Conservation (phyloP, 92 coral and sea anemone species). For the Diadumene lineata region DNA sequence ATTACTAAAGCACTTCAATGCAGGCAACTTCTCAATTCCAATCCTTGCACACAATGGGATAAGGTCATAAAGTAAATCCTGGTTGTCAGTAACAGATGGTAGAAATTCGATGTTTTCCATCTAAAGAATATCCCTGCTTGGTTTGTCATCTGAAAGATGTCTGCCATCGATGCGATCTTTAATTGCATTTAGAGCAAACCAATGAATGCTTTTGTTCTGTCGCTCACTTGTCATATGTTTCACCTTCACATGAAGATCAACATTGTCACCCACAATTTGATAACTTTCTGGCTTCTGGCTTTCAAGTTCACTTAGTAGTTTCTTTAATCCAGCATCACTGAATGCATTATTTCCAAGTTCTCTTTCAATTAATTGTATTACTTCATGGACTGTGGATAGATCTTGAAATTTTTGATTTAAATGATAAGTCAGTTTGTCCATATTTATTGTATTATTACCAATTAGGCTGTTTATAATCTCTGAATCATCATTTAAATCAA, state of each 20-base stretch:
- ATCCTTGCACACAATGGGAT: constrained; percentile 45
- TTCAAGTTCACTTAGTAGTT: background rate
- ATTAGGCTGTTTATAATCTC: background rate
- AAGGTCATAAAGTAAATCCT: constrained; percentile 33
- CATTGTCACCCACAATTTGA: constrained; percentile 54
- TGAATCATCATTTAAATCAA: background rate
- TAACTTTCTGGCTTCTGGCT: constrained; percentile 14
- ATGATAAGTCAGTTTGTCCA: background rate
- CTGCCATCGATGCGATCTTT: constrained; percentile 25
- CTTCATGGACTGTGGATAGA: background rate
- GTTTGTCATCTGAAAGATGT: constrained; percentile 15
- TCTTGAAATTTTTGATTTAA: background rate
- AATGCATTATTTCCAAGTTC: background rate
- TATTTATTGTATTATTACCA: background rate
- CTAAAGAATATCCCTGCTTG: constrained; percentile 29
- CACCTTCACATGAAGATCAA: constrained; percentile 43
- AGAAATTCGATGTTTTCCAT: constrained; percentile 55
- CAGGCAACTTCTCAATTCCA: constrained; percentile 24
- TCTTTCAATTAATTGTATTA: background rate
- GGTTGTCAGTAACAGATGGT: constrained; percentile 41
- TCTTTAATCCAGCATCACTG: background rate
- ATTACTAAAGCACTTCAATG: constrained; percentile 23
- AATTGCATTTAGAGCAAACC: constrained; percentile 54
- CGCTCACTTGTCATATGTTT: constrained; percentile 42
- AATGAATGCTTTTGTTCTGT: constrained; percentile 52